phyloP scores from a whole-genome alignment of 2,888 invertebrate species.

The Rhagonycha lutea region DNA sequence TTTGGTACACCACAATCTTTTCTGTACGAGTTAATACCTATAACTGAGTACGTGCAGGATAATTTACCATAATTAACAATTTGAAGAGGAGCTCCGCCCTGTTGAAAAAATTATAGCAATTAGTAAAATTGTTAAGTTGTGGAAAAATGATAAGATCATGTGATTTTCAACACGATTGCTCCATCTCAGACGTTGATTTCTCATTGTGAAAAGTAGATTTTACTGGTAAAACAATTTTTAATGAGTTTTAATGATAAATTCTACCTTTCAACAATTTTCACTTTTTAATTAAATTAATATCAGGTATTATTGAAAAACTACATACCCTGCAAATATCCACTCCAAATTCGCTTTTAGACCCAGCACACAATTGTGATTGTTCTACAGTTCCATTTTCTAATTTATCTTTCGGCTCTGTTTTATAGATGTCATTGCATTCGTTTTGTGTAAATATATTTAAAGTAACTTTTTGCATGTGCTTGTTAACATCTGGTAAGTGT shows the following conservation, averaged over 20 bases:
- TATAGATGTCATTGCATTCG: constrained; percentile 32
- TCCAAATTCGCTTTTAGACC: constrained; percentile 47
- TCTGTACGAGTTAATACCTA: constrained; percentile 57
- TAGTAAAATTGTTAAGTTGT: constrained; percentile 38
- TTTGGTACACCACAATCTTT: constrained; percentile 49
- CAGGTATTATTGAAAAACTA: too few species aligned
- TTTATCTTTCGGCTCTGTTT: constrained; percentile 38
- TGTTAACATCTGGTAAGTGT: constrained; percentile 44
- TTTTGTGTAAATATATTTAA: constrained; percentile 49
- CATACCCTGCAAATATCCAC: constrained; percentile 54
- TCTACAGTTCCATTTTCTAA: constrained; percentile 53
- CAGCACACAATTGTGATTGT: constrained; percentile 59
- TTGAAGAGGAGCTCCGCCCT: constrained; percentile 59
- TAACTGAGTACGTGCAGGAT: constrained; percentile 55
- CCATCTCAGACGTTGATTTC: constrained; percentile 6
- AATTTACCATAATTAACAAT: constrained; percentile 41
- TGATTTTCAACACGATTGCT: neutral
- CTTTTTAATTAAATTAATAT: too few species aligned
- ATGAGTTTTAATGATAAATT: too few species aligned
- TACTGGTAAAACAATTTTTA: constrained; percentile 36
- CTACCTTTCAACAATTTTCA: too few species aligned
- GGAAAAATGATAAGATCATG: neutral
- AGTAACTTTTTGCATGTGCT: constrained; percentile 58
- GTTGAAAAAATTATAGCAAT: constrained; percentile 60
- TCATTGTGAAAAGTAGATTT: constrained; percentile 56